Evolutionary conservation across 1,140 invertebrate species (phyloP).

Genomic region (Glossosoma conforme): DNA sequence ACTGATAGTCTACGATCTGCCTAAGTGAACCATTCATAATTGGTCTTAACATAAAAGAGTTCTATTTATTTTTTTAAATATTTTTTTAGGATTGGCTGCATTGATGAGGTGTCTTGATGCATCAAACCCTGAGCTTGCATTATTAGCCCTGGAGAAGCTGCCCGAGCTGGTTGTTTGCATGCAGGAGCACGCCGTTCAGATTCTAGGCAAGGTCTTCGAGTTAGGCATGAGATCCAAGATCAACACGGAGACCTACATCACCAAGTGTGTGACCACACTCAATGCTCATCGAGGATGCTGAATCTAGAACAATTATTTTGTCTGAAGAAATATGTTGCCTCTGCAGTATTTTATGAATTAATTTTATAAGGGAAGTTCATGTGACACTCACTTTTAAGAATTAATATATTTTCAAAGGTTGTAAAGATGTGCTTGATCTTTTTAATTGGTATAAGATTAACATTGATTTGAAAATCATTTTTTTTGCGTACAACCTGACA

Average conservation of each 20-base stretch:
- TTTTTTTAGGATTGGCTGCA: constrained; percentile 53
- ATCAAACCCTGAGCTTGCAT: constrained; percentile 70
- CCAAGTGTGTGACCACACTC: constrained; percentile 72
- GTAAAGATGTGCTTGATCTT: too few species aligned
- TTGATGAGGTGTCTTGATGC: constrained; percentile 77
- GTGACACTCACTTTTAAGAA: too few species aligned
- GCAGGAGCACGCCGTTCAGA: constrained; percentile 75
- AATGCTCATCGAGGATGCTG: constrained; percentile 78
- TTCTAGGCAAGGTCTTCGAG: constrained; percentile 77
- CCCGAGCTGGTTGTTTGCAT: constrained; percentile 76
- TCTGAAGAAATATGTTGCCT: not conserved
- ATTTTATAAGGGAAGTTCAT: not conserved
- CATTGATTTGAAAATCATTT: too few species aligned
- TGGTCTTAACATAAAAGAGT: not conserved
- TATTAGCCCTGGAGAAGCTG: constrained; percentile 73
- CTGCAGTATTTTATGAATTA: constrained; percentile 2
- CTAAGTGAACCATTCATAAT: not conserved
- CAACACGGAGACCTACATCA: constrained; percentile 72
- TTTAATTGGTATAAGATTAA: too few species aligned
- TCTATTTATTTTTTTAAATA: constrained; percentile 2
- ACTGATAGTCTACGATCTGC: too few species aligned
- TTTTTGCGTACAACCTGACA: too few species aligned
- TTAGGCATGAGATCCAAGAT: constrained; percentile 75
- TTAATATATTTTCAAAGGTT: not conserved
- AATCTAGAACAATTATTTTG: constrained; percentile 1